Conservation (phyloP, 2,888 invertebrate species). For the Nymphalis urticae region DNA sequence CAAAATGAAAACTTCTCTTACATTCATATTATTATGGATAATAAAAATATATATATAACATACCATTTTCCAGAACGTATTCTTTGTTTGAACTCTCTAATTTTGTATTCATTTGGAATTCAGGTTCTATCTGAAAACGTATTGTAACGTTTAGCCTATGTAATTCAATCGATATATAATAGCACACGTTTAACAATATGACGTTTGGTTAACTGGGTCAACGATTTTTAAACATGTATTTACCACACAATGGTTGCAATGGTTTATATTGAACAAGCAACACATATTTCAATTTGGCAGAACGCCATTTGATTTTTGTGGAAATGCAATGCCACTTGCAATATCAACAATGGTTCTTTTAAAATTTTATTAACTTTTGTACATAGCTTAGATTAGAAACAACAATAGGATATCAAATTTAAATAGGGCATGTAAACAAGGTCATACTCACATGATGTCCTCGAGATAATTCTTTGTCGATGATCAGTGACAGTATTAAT, state of each 20-base stretch:
- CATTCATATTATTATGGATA: neutral
- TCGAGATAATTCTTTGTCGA: slow-evolving; percentile 53
- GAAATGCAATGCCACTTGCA: slow-evolving; percentile 56
- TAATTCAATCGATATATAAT: slow-evolving; percentile 57
- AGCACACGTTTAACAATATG: slow-evolving; percentile 54
- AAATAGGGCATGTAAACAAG: slow-evolving; percentile 32
- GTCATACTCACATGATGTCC: slow-evolving; percentile 57
- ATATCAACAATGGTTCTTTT: slow-evolving; percentile 43
- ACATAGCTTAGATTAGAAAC: slow-evolving; percentile 24
- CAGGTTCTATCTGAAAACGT: slow-evolving; percentile 47
- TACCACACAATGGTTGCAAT: slow-evolving; percentile 61
- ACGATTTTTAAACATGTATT: slow-evolving; percentile 58
- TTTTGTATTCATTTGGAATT: slow-evolving; percentile 37
- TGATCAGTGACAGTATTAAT: slow-evolving; percentile 40
- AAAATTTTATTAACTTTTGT: slow-evolving; percentile 34
- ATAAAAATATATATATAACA: slow-evolving; percentile 13
- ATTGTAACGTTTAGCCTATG: slow-evolving; percentile 46
- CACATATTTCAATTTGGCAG: slow-evolving; percentile 69
- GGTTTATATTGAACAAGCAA: slow-evolving; percentile 50
- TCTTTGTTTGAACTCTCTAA: slow-evolving; percentile 37
- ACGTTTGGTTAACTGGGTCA: slow-evolving; percentile 67
- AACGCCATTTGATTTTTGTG: slow-evolving; percentile 60
- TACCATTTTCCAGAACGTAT: slow-evolving; percentile 36
- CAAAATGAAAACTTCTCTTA: slow-evolving; percentile 14
- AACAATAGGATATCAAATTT: slow-evolving; percentile 37